Evolutionary conservation across 2,888 invertebrate species (phyloP).

Genomic region (Caenorhabditis sp.): DNA sequence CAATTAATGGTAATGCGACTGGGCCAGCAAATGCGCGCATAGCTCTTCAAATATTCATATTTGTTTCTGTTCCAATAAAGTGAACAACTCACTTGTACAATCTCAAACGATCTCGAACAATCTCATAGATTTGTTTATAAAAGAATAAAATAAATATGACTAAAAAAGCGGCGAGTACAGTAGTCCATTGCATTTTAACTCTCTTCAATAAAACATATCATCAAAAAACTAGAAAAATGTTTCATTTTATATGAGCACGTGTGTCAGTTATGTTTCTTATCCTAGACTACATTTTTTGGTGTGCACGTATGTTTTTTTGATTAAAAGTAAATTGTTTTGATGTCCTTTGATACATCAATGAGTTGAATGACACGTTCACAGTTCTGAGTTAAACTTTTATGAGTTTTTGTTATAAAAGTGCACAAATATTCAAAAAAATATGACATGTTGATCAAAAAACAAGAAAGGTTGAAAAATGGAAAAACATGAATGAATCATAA

Average conservation of each 20-base stretch:
- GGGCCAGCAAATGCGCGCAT: slow-evolving; percentile 24
- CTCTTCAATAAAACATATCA: background rate
- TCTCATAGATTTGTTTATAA: slow-evolving; percentile 22
- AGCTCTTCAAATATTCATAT: slow-evolving; percentile 3
- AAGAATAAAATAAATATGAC: slow-evolving; percentile 12
- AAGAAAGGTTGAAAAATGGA: no score
- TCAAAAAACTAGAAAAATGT: background rate
- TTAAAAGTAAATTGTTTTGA: background rate
- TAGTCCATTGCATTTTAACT: slow-evolving; percentile 8
- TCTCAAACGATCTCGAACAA: slow-evolving; percentile 13
- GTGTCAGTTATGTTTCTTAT: background rate
- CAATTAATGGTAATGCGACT: slow-evolving; percentile 21
- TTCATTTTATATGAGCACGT: slow-evolving; percentile 5
- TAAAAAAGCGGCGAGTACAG: background rate
- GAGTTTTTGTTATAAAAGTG: no score
- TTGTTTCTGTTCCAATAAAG: background rate
- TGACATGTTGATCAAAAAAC: background rate
- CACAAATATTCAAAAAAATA: background rate
- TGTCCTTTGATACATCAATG: background rate
- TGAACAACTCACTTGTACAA: slow-evolving; percentile 9
- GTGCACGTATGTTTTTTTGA: background rate
- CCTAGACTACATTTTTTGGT: slow-evolving; percentile 14
- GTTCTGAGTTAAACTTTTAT: no score
- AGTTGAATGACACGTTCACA: no score
- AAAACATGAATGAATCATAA: no score